A percentile compares a stretch with the other conserved stretches of the same genome.
Evolutionary conservation across 2,888 invertebrate species (phyloP).

Genomic region (Doris montereyensis): DNA sequence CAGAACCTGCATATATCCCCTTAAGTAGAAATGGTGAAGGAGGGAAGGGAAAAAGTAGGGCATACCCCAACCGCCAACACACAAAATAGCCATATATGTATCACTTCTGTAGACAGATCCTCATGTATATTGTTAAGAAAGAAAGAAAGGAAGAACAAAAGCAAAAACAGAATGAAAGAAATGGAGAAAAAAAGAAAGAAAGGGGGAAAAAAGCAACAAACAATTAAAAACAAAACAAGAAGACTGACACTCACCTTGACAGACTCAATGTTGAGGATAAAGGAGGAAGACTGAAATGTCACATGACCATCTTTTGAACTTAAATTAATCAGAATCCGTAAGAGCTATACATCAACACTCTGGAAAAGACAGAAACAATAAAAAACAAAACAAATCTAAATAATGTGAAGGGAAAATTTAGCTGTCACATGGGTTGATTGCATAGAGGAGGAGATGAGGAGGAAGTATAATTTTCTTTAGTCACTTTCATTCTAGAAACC

Average conservation of each 20-base stretch:
- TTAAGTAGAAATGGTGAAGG: no score
- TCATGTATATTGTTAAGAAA: neutral
- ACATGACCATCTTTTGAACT: slow-evolving; percentile 67
- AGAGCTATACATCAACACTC: slow-evolving; percentile 67
- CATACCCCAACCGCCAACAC: no score
- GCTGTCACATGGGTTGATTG: no score
- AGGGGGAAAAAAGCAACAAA: neutral
- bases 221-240: neutral
- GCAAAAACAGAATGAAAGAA: neutral
- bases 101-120: neutral
- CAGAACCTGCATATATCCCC: no score
- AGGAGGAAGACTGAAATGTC: slow-evolving; percentile 67
- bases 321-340: slow-evolving; percentile 69
- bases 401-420: no score
- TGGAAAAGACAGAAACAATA: slow-evolving; percentile 44
- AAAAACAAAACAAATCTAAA: neutral
- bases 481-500: no score
- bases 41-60: no score
- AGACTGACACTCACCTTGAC: slow-evolving; percentile 59
- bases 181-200: neutral
- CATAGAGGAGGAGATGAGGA: no score
- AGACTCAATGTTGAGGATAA: slow-evolving; percentile 66
- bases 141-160: neutral
- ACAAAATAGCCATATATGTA: no score
- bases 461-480: no score